Evolutionary conservation across 2,113 vertebrate species (phyloP).

Genomic region (Hippopotamus amphibius): DNA sequence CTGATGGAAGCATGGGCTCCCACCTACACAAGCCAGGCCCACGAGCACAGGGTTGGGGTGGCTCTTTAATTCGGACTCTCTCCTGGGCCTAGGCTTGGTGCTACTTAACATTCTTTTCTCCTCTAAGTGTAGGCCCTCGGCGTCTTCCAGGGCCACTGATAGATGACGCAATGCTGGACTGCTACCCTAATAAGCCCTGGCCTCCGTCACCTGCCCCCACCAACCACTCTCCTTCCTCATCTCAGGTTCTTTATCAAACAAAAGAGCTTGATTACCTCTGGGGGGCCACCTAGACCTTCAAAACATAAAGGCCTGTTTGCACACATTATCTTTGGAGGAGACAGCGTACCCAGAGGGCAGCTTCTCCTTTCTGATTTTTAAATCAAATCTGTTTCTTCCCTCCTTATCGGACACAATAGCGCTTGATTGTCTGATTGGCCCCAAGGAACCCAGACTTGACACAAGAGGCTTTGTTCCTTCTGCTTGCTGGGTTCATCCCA

Average conservation of each 20-base stretch:
- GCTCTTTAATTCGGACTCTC: background rate
- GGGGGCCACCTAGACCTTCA: background rate
- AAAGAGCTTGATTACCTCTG: background rate
- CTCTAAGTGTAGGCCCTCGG: background rate
- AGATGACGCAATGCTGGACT: background rate
- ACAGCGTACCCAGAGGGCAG: background rate
- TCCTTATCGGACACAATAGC: background rate
- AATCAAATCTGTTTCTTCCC: background rate
- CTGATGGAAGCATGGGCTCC: background rate
- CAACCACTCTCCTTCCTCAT: background rate
- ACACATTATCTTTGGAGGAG: background rate
- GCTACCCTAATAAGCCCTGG: background rate
- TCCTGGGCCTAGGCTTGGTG: background rate
- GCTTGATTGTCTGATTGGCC: background rate
- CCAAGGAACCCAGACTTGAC: background rate
- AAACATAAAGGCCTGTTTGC: background rate
- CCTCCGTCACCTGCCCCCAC: background rate
- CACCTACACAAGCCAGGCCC: rapidly evolving
- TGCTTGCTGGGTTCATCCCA: background rate
- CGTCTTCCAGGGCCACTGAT: background rate
- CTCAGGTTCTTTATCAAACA: background rate
- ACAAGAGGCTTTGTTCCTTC: background rate
- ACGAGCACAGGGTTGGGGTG: background rate
- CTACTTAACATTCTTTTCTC: background rate
- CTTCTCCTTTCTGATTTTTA: background rate